These are phyloP conservation scores for Asobara japonica DNA, from an alignment of 1,140 invertebrate species.

Conservation along the genomic window DNA sequence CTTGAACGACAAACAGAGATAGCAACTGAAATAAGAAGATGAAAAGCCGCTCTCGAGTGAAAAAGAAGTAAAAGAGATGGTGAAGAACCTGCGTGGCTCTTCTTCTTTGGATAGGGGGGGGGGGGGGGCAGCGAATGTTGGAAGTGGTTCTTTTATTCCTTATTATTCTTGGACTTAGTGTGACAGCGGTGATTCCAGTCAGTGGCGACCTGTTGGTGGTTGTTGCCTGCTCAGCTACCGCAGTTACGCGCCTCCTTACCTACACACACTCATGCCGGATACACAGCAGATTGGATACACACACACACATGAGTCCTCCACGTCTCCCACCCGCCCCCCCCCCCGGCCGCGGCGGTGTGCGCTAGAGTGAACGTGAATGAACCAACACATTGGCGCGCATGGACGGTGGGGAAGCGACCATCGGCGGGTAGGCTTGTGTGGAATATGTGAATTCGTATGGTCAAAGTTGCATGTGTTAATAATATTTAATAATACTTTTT, in stretches of 20 bases:
- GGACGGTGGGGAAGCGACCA: neutral
- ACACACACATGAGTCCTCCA: too few relatives aligned
- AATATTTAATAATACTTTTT: too few relatives aligned
- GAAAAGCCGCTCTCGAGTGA: too few relatives aligned
- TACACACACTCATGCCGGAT: neutral
- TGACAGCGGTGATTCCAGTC: constrained; percentile 52
- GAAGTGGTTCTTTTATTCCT: constrained; percentile 28
- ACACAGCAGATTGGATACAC: too few relatives aligned
- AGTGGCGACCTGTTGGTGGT: constrained; percentile 56
- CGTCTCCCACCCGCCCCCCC: too few relatives aligned
- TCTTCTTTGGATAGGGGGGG: neutral
- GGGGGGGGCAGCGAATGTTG: neutral
- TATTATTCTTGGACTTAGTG: constrained; percentile 39
- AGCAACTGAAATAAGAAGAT: too few relatives aligned
- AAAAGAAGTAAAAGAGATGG: neutral
- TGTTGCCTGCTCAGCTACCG: constrained; percentile 49
- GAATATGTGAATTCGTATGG: too few relatives aligned
- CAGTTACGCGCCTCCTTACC: constrained; percentile 53
- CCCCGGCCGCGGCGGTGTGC: neutral
- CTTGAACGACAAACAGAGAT: neutral
- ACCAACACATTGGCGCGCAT: constrained; percentile 8
- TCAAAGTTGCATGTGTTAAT: too few relatives aligned
- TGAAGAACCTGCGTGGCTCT: neutral
- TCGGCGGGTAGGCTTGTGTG: too few relatives aligned
- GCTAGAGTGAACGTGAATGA: constrained; percentile 35